phyloP scores from a whole-genome alignment of 1,140 invertebrate species.

The Drosophila parvula region DNA sequence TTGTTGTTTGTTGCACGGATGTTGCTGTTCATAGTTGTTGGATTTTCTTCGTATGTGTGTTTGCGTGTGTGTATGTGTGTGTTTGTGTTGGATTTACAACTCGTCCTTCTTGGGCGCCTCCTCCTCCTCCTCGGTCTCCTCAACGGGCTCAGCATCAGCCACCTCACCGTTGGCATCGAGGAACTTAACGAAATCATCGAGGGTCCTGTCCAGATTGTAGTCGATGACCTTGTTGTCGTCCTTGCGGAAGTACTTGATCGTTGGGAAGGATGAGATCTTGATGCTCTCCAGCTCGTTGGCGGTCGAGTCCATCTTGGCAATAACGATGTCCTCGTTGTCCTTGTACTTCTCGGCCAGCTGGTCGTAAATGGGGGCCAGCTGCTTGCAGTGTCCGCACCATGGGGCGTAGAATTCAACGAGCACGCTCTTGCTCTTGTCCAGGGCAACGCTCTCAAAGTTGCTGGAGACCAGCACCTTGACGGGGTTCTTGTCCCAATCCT shows the following conservation, averaged over 20 bases:
- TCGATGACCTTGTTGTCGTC: conserved; percentile 96
- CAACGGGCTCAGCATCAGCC: conserved; percentile 62
- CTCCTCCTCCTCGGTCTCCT: conserved; percentile 72
- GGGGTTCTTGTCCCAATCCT: conserved; percentile 98
- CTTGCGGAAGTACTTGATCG: conserved; percentile 97
- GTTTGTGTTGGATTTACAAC: conserved; percentile 73
- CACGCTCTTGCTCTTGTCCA: conserved; percentile 95
- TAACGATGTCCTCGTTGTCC: conserved; percentile 92
- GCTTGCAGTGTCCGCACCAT: conserved; percentile 99
- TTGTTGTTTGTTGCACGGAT: conserved; percentile 54
- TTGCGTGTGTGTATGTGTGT: conserved; percentile 35
- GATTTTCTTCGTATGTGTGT: conserved; percentile 40
- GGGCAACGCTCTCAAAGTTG: conserved; percentile 98
- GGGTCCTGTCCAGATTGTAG: conserved; percentile 97
- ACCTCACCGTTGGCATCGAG: conserved; percentile 87
- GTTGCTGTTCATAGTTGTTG: conserved; percentile 60
- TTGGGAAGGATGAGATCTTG: conserved; percentile 98
- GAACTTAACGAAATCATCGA: conserved; percentile 97
- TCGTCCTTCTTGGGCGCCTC: conserved; percentile 81
- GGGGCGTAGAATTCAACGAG: conserved; percentile 99
- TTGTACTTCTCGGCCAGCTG: conserved; percentile 91
- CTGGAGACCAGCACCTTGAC: conserved; percentile 97
- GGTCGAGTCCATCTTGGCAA: conserved; percentile 99
- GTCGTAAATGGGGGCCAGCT: conserved; percentile 98
- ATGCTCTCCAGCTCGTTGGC: conserved; percentile 98